phyloP scores from a whole-genome alignment of 2,888 invertebrate genomes.

The Eristalinus aeneus region DNA sequence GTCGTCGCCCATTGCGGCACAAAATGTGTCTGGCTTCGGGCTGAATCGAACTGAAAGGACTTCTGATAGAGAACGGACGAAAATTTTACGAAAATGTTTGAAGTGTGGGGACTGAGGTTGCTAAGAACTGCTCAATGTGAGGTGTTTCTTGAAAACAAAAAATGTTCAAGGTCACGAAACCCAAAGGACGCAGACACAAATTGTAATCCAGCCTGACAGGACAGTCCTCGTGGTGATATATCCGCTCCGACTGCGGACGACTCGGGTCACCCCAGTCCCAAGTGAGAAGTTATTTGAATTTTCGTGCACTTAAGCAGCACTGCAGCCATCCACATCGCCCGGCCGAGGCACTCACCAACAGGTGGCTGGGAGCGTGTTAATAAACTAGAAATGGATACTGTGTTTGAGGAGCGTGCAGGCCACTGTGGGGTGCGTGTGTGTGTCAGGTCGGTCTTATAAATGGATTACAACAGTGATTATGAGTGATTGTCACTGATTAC shows the following conservation, averaged over 20 bases:
- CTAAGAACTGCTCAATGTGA: no score
- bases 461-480: slow-evolving; percentile 51
- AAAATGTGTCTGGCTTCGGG: background rate
- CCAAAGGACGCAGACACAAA: background rate
- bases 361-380: background rate
- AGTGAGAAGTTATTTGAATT: background rate
- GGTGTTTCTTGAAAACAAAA: no score
- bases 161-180: background rate
- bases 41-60: background rate
- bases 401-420: slow-evolving; percentile 3
- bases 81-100: no score
- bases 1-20: slow-evolving; percentile 25
- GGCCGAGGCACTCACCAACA: slow-evolving; percentile 1
- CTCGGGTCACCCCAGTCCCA: background rate
- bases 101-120: no score
- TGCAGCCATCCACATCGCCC: background rate
- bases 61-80: background rate
- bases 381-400: slow-evolving; percentile 1
- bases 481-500: slow-evolving; percentile 46
- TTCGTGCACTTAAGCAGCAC: background rate
- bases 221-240: background rate
- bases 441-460: slow-evolving; percentile 34
- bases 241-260: background rate
- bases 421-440: background rate
- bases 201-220: background rate